phyloP scores from a whole-genome alignment of 2,888 invertebrate species.

The Plagiodera versicolora region DNA sequence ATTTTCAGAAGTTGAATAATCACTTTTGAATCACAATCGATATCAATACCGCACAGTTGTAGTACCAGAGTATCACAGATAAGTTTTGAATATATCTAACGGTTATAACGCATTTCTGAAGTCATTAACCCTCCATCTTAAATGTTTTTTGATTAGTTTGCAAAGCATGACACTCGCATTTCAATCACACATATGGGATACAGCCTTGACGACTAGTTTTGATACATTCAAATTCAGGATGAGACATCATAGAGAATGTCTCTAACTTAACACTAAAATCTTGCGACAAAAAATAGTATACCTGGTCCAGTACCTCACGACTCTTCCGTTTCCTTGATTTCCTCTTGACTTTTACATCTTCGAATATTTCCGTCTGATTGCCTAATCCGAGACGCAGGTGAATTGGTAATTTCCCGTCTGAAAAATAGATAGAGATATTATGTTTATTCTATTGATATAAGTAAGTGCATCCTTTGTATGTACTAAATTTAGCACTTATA shows the following conservation, averaged over 20 bases:
- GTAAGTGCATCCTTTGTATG: no score
- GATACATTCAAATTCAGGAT: neutral
- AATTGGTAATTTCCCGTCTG: conserved; percentile 52
- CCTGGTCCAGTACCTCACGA: conserved; percentile 53
- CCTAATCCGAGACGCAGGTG: conserved; percentile 51
- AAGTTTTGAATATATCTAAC: no score
- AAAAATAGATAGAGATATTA: conserved; percentile 7
- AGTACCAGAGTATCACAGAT: no score
- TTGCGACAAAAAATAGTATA: conserved; percentile 45
- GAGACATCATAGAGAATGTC: neutral
- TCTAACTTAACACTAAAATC: conserved; percentile 20
- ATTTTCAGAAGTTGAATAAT: no score
- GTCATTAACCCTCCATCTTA: no score
- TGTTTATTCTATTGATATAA: no score
- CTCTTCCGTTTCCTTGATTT: conserved; percentile 55
- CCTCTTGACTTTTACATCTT: conserved; percentile 50
- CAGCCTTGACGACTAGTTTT: neutral
- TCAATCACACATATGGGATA: neutral
- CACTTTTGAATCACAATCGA: no score
- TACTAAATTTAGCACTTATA: no score
- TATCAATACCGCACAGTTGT: no score
- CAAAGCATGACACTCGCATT: neutral
- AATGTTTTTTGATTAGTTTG: neutral
- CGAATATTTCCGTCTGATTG: conserved; percentile 39
- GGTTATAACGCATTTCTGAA: no score